Conservation (phyloP, 2,113 vertebrate species). For the Bambusicola thoracicus region DNA sequence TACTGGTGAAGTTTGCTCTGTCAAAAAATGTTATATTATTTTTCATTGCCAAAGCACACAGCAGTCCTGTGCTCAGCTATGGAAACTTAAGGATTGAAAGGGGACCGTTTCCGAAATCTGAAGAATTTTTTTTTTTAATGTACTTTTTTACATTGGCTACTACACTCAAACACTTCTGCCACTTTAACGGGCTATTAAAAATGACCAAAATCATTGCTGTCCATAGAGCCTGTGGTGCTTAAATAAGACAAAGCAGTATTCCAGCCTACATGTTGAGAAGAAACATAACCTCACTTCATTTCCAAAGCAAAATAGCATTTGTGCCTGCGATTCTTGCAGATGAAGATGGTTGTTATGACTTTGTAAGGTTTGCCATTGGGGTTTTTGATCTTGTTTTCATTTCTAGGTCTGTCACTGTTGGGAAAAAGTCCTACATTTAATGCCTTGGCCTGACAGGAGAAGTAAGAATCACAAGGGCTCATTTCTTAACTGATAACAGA, state of each 20-base stretch:
- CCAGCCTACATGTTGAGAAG: not conserved
- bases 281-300: not conserved
- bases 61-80: not conserved
- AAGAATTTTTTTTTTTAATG: slow-evolving; percentile 13
- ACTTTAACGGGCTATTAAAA: slow-evolving; percentile 10
- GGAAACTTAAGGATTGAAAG: slow-evolving; percentile 24
- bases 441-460: not conserved
- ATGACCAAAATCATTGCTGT: not conserved
- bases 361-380: not conserved
- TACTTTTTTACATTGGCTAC: slow-evolving; percentile 4
- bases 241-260: slow-evolving; percentile 9
- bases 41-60: slow-evolving; percentile 43
- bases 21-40: slow-evolving; percentile 19
- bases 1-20: slow-evolving; percentile 27
- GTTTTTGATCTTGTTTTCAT: not conserved
- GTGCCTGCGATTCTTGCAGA: not conserved
- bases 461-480: not conserved
- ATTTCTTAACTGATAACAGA: not conserved
- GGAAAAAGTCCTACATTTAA: accelerated
- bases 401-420: not conserved
- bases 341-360: not conserved
- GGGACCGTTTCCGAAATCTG: not conserved
- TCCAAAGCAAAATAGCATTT: not conserved
- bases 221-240: not conserved
- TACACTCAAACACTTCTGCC: not conserved